phyloP scores from a whole-genome alignment of 2,888 invertebrate genomes.

The Galeruca laticollis region DNA sequence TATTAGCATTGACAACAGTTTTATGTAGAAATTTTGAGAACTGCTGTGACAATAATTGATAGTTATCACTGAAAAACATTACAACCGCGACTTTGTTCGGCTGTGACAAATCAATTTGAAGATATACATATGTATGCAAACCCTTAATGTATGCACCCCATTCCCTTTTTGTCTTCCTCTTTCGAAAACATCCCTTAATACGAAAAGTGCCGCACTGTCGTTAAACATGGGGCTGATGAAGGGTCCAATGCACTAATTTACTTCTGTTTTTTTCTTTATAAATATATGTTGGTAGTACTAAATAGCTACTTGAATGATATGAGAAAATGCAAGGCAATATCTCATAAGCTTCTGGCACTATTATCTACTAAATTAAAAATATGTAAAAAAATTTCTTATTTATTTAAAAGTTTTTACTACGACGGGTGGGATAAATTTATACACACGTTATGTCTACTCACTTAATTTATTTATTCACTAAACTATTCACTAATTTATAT shows the following conservation, averaged over 20 bases:
- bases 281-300: neutral
- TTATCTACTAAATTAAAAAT: too few species aligned
- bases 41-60: constrained; percentile 59
- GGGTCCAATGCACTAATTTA: constrained; percentile 13
- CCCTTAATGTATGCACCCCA: constrained; percentile 66
- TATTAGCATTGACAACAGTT: too few species aligned
- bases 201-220: constrained; percentile 57
- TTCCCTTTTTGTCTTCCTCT: constrained; percentile 41
- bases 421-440: too few species aligned
- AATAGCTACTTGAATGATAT: neutral
- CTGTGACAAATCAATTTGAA: constrained; percentile 69
- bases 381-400: too few species aligned
- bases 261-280: constrained; percentile 27
- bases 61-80: constrained; percentile 66
- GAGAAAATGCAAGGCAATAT: neutral
- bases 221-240: constrained; percentile 46
- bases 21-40: constrained; percentile 48
- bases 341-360: too few species aligned
- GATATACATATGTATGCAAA: constrained; percentile 67
- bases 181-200: constrained; percentile 60
- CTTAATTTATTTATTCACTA: too few species aligned
- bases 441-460: too few species aligned
- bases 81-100: constrained; percentile 65
- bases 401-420: too few species aligned
- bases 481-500: too few species aligned